Conservation (phyloP, 2,888 invertebrate species). For the Harpalus rubripes region DNA sequence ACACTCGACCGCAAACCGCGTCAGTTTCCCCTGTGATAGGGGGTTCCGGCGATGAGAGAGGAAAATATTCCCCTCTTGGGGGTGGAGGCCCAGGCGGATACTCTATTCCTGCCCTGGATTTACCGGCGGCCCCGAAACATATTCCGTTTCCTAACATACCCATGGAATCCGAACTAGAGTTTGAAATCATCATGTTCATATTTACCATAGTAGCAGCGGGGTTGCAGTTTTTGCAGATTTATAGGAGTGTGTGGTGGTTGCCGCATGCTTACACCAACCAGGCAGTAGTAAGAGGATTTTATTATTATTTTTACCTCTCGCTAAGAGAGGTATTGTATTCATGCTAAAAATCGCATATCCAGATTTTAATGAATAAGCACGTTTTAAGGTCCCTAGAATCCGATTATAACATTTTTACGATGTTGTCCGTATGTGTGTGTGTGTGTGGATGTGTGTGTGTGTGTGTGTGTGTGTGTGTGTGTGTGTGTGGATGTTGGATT, state of each 20-base stretch:
- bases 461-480: no score
- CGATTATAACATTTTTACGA: no score
- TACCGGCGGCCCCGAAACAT: constrained; percentile 85
- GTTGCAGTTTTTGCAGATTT: constrained; percentile 95
- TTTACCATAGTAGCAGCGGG: constrained; percentile 89
- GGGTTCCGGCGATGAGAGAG: constrained; percentile 40
- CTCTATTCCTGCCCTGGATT: constrained; percentile 74
- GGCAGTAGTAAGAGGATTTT: constrained; percentile 85
- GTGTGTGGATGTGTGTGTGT: no score
- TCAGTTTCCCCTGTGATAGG: constrained; percentile 43
- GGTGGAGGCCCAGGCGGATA: constrained; percentile 34
- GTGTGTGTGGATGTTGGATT: no score
- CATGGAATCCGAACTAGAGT: constrained; percentile 88
- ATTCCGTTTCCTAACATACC: constrained; percentile 90
- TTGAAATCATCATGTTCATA: constrained; percentile 91
- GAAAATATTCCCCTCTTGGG: constrained; percentile 59
- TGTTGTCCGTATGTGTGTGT: no score
- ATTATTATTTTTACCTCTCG: no score
- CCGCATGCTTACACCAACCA: constrained; percentile 94
- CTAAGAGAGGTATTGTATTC: no score
- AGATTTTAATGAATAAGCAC: no score
- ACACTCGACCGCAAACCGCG: constrained; percentile 71
- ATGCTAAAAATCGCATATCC: no score
- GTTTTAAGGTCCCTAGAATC: no score
- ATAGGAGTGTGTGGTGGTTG: constrained; percentile 98